Conservation (phyloP, 2,888 invertebrate genomes). For the Serrognathus titanus region DNA sequence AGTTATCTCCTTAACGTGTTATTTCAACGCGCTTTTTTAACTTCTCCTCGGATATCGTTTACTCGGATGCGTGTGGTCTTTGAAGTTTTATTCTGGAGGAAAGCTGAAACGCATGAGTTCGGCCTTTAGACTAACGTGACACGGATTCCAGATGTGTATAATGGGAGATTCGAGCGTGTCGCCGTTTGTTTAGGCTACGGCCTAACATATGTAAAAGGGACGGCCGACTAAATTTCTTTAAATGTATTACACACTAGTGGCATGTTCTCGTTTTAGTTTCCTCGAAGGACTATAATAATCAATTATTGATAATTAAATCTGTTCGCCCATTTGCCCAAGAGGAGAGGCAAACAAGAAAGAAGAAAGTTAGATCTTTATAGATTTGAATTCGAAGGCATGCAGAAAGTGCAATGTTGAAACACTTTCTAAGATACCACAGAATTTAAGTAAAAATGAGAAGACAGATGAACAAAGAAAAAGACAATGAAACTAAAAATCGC, state of each 20-base stretch:
- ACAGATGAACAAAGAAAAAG: too few relatives aligned
- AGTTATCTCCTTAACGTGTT: constrained; percentile 8
- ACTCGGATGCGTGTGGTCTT: constrained; percentile 26
- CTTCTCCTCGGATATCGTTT: constrained; percentile 14
- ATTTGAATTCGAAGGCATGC: too few relatives aligned
- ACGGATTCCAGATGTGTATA: constrained; percentile 25
- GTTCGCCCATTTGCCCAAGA: too few relatives aligned
- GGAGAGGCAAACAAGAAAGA: too few relatives aligned
- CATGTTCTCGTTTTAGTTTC: neutral
- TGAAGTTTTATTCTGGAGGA: constrained; percentile 24
- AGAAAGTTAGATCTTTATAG: too few relatives aligned
- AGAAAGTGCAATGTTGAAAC: too few relatives aligned
- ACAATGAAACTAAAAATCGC: too few relatives aligned
- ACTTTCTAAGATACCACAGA: too few relatives aligned
- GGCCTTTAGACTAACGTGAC: constrained; percentile 19
- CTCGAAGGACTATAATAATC: too few relatives aligned
- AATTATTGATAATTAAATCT: too few relatives aligned
- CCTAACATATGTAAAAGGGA: constrained; percentile 22
- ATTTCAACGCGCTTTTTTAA: constrained; percentile 4
- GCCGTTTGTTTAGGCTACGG: constrained; percentile 27
- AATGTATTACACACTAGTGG: constrained; percentile 1
- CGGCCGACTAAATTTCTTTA: constrained; percentile 15
- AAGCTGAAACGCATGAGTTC: constrained; percentile 25
- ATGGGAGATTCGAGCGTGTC: constrained; percentile 24
- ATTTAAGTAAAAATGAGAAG: too few relatives aligned